phyloP scores from a whole-genome alignment of 2,888 invertebrate species.

The Tuberolachnus salignus region DNA sequence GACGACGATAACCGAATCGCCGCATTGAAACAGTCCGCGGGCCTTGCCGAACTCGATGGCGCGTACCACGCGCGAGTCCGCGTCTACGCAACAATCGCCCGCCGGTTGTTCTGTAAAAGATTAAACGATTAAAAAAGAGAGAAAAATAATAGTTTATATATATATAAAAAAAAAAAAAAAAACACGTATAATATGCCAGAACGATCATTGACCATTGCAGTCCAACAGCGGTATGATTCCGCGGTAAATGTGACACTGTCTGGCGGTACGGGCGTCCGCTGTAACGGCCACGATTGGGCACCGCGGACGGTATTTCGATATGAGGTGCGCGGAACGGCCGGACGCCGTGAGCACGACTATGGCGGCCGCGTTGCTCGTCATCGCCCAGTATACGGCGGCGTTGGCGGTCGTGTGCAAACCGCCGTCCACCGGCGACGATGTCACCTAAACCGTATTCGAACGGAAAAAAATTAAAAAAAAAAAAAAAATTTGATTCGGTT shows the following conservation, averaged over 20 bases:
- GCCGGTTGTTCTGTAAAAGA: slow-evolving; percentile 68
- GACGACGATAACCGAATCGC: slow-evolving; percentile 88
- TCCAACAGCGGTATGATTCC: slow-evolving; percentile 84
- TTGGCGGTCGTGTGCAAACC: slow-evolving; percentile 91
- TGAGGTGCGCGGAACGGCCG: slow-evolving; percentile 83
- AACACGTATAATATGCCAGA: slow-evolving; percentile 8
- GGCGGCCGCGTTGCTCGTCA: slow-evolving; percentile 86
- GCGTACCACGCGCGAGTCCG: slow-evolving; percentile 83
- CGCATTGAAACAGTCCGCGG: slow-evolving; percentile 82
- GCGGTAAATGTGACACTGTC: slow-evolving; percentile 89
- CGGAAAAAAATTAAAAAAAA: neutral
- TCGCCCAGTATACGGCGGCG: slow-evolving; percentile 91
- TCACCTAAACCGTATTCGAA: too few relatives aligned
- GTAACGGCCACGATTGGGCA: slow-evolving; percentile 95
- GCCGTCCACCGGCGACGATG: slow-evolving; percentile 78
- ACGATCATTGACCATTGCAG: slow-evolving; percentile 71
- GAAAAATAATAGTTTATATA: neutral
- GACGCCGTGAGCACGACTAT: slow-evolving; percentile 87
- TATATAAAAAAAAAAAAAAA: neutral
- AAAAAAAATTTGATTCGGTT: too few relatives aligned
- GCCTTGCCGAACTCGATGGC: slow-evolving; percentile 85
- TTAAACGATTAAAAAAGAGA: slow-evolving; percentile 56
- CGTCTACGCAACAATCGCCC: slow-evolving; percentile 88
- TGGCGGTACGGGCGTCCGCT: slow-evolving; percentile 79
- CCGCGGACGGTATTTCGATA: slow-evolving; percentile 90